Evolutionary conservation across 2,888 invertebrate species (phyloP).

Genomic region (Cremastinae sp.): DNA sequence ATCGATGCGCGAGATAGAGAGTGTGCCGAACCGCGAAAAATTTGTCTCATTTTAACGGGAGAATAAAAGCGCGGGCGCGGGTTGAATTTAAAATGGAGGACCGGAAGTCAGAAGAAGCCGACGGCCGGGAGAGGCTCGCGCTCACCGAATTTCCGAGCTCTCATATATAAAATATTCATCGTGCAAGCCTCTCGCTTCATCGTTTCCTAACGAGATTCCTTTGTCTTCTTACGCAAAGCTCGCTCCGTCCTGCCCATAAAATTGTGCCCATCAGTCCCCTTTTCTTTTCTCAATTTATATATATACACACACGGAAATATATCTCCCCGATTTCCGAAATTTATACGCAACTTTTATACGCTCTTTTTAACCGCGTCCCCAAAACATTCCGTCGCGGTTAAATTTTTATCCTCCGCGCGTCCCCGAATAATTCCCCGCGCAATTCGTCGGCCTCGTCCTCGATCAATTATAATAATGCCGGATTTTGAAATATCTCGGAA

Average conservation of each 20-base stretch:
- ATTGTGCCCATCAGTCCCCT: background rate
- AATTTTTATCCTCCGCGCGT: conserved; percentile 2
- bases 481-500: background rate
- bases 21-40: conserved; percentile 56
- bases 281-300: conserved; percentile 1
- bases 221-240: conserved; percentile 23
- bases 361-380: background rate
- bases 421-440: conserved; percentile 18
- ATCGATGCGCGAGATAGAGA: conserved; percentile 43
- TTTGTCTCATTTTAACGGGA: conserved; percentile 61
- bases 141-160: conserved; percentile 29
- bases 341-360: background rate
- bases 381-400: conserved; percentile 25
- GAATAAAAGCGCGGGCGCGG: conserved; percentile 36
- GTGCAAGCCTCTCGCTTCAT: conserved; percentile 50
- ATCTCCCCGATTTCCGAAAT: conserved; percentile 1
- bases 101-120: conserved; percentile 54
- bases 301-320: conserved; percentile 18
- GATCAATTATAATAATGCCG: conserved; percentile 53
- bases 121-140: conserved; percentile 47
- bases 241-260: no score
- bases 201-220: conserved; percentile 59
- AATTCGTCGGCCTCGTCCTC: conserved; percentile 36
- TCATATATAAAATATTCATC: conserved; percentile 61
- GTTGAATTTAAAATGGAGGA: conserved; percentile 54